phyloP scores from a whole-genome alignment of 1,140 invertebrate genomes.

The Tetranychus cinnabarinus region DNA sequence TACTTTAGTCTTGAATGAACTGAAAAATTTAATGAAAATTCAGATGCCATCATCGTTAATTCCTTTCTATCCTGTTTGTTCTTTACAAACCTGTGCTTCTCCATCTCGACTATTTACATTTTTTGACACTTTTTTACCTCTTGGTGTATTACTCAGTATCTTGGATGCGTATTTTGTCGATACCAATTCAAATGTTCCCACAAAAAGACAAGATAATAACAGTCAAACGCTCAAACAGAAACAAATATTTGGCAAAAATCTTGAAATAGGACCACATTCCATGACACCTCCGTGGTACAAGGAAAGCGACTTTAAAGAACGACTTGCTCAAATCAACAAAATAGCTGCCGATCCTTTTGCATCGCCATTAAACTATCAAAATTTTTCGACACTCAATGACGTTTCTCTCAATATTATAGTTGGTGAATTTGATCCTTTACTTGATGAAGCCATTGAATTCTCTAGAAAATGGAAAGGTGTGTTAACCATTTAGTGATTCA shows the following conservation, averaged over 20 bases:
- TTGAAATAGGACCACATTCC: background rate
- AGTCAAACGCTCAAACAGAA: background rate
- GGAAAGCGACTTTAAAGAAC: no score
- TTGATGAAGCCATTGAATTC: slow-evolving; percentile 92
- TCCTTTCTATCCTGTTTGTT: background rate
- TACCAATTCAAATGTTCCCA: background rate
- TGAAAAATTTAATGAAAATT: background rate
- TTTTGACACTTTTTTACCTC: background rate
- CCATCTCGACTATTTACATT: background rate
- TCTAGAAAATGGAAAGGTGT: slow-evolving; percentile 22
- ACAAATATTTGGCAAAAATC: no score
- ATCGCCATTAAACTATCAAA: slow-evolving; percentile 4
- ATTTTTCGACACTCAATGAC: background rate
- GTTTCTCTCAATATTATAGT: slow-evolving; percentile 1
- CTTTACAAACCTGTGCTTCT: background rate
- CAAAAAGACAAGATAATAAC: background rate
- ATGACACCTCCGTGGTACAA: background rate
- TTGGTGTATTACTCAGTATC: background rate
- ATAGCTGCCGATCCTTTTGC: background rate
- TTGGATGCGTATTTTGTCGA: background rate
- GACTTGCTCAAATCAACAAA: background rate
- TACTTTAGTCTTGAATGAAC: slow-evolving; percentile 29
- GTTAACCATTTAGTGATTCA: background rate
- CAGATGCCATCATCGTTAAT: background rate
- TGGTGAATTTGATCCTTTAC: slow-evolving; percentile 44